These are phyloP conservation scores for Trichomycterus rosablanca DNA, from an alignment of 2,113 vertebrate species.

Conservation along the genomic window DNA sequence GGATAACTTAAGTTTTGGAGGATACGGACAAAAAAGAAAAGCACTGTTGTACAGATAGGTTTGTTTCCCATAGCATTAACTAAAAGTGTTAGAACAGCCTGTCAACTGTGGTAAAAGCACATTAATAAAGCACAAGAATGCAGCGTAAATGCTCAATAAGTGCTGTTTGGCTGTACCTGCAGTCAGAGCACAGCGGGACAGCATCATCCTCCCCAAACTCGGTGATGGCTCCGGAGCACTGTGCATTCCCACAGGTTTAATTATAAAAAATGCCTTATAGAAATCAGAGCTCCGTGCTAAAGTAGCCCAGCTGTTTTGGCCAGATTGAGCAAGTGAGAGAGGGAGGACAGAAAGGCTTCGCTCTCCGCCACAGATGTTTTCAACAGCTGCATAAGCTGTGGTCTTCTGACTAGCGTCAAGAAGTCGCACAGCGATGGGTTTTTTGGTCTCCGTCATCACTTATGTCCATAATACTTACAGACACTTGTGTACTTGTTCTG, in stretches of 20 bases:
- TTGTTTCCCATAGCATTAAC: no score
- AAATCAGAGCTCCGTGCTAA: constrained; percentile 37
- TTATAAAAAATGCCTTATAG: constrained; percentile 46
- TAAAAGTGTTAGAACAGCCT: no score
- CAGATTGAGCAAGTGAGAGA: constrained; percentile 41
- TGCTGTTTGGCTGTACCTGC: constrained; percentile 19
- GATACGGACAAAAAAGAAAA: no score
- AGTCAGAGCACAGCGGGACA: constrained; percentile 32
- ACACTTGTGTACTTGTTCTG: constrained; percentile 27
- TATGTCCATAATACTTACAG: constrained; percentile 30
- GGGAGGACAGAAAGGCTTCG: constrained; percentile 29
- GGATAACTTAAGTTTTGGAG: no score
- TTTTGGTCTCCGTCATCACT: constrained; percentile 38
- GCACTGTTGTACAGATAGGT: no score
- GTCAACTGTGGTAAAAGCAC: not conserved
- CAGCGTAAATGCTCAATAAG: not conserved
- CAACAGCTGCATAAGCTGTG: constrained; percentile 37
- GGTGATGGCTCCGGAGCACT: constrained; percentile 30
- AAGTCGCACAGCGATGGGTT: constrained; percentile 30
- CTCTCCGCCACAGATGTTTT: constrained; percentile 43
- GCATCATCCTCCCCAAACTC: constrained; percentile 36
- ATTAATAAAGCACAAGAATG: not conserved
- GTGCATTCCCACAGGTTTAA: constrained; percentile 49
- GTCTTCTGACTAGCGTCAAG: constrained; percentile 37
- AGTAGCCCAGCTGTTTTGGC: constrained; percentile 45